Evolutionary conservation across 2,888 invertebrate species (phyloP).

Genomic region (Calameuta filiformis): DNA sequence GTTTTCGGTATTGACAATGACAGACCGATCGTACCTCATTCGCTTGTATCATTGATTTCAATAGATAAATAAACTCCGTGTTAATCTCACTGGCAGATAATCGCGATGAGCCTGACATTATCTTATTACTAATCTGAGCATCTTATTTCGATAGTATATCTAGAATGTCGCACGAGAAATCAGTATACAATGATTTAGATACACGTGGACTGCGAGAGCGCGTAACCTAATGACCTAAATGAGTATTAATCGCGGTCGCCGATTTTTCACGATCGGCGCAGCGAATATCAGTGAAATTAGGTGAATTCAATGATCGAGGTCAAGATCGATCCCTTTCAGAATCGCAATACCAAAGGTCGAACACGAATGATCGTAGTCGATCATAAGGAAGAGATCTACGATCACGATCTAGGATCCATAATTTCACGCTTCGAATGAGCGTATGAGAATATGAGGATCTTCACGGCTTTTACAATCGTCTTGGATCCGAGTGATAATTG

Average conservation of each 20-base stretch:
- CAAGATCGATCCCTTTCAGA: neutral
- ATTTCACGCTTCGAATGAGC: neutral
- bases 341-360: neutral
- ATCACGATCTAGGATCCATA: neutral
- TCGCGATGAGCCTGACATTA: neutral
- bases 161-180: neutral
- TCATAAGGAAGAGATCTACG: neutral
- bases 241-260: constrained; percentile 32
- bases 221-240: constrained; percentile 53
- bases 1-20: neutral
- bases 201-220: constrained; percentile 1
- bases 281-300: neutral
- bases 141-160: neutral
- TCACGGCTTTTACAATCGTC: neutral
- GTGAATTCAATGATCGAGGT: neutral
- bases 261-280: neutral
- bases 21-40: neutral
- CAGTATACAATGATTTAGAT: neutral
- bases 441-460: neutral
- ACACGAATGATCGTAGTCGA: neutral
- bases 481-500: neutral
- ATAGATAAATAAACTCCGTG: neutral
- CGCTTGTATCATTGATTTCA: neutral
- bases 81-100: neutral
- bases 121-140: neutral